These are phyloP conservation scores for Cotesia typhae DNA, from an alignment of 1,140 invertebrate genomes.

Conservation along the genomic window DNA sequence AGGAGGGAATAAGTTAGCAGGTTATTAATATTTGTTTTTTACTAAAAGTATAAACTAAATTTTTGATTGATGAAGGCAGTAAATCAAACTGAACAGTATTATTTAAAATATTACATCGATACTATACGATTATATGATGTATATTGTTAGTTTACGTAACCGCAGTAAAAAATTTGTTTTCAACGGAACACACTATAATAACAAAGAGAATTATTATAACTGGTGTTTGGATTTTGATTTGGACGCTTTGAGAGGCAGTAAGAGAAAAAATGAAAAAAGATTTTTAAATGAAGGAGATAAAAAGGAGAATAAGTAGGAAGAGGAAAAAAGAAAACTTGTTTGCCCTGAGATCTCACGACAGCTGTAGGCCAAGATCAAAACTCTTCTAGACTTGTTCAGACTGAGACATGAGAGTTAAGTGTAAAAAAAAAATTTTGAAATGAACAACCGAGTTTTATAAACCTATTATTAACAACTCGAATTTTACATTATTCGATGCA, in stretches of 20 bases:
- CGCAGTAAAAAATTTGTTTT: too few relatives aligned
- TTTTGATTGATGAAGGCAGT: too few relatives aligned
- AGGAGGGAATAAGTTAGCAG: too few relatives aligned
- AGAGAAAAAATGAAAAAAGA: background rate
- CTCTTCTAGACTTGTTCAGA: background rate
- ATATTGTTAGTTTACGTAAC: too few relatives aligned
- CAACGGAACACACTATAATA: too few relatives aligned
- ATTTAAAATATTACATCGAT: too few relatives aligned
- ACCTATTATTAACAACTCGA: background rate
- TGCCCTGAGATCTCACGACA: constrained; percentile 19
- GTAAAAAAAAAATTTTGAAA: background rate
- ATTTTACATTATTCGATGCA: background rate
- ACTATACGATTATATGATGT: too few relatives aligned
- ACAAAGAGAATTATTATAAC: too few relatives aligned
- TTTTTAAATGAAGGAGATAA: background rate
- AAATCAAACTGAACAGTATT: too few relatives aligned
- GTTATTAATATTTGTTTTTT: too few relatives aligned
- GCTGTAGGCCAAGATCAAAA: constrained; percentile 29
- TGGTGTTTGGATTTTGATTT: too few relatives aligned
- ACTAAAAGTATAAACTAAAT: too few relatives aligned
- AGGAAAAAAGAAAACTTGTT: constrained; percentile 17
- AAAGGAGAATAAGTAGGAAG: background rate
- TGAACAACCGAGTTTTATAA: background rate
- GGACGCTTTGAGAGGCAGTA: background rate
- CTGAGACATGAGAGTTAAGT: background rate